A percentile compares a stretch with the other conserved stretches of the same genome.
Conservation (phyloP, 2,888 invertebrate species). For the Drosophila algonquin region DNA sequence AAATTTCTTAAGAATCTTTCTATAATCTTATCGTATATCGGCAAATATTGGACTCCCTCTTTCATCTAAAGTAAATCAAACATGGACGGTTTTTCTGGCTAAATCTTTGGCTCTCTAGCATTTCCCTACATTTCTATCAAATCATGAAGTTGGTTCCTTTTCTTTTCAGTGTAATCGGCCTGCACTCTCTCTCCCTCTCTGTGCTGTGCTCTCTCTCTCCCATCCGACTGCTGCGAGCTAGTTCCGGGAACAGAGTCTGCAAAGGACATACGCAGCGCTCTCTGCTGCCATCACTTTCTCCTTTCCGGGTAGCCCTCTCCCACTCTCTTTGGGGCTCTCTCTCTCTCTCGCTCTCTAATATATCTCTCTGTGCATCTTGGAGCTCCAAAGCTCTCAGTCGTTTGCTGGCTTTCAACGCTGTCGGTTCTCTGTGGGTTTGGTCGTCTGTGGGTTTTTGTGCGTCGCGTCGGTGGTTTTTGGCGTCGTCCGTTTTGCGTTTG, state of each 20-base stretch:
- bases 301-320: not conserved
- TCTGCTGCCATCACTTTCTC: not conserved
- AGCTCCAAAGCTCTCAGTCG: conserved; percentile 46
- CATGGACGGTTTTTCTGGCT: not conserved
- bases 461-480: conserved; percentile 24
- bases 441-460: conserved; percentile 4
- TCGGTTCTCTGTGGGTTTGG: conserved; percentile 55
- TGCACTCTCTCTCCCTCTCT: not conserved
- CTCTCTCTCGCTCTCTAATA: not conserved
- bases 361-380: not conserved
- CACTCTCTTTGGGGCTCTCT: not conserved
- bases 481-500: conserved; percentile 66
- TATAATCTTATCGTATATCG: no score
- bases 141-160: not conserved
- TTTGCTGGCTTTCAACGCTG: conserved; percentile 72
- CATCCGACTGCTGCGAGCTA: conserved; percentile 8
- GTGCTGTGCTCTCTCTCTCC: not conserved
- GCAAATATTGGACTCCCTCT: no score
- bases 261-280: conserved; percentile 36
- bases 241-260: conserved; percentile 35
- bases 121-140: not conserved
- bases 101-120: not conserved
- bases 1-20: not conserved
- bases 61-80: no score
- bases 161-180: not conserved